Evolutionary conservation across 2,113 vertebrate species (phyloP), one percentile per base, ranked within the genome.

Genomic region (Nicator chloris): DNA sequence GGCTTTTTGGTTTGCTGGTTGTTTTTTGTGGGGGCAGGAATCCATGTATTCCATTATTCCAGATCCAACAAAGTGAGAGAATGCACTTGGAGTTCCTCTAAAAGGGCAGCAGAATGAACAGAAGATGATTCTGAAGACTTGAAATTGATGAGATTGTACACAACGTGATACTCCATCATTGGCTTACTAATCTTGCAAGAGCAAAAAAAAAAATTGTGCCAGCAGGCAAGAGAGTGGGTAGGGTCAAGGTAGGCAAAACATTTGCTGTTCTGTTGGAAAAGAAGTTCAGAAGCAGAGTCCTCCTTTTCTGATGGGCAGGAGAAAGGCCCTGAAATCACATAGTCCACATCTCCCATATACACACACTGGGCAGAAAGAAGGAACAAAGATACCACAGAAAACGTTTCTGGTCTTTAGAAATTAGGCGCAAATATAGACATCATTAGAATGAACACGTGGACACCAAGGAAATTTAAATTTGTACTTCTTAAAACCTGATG

Each of bases 21-120:
- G 23, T 11, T 68, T 64, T 22, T 37, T 50, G 7, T 7, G 17
- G 28, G 3, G 12, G 16, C n/a, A n/a, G n/a, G n/a, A n/a, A n/a
- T n/a, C n/a, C n/a, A n/a, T n/a, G n/a, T n/a, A n/a, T n/a, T n/a
- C n/a, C n/a, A n/a, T n/a, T n/a, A n/a, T n/a, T n/a, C n/a, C n/a
- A n/a, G 35, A 54, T 19, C 8, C 7, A 40, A 40, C 22, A 49
- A 26, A 91, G 56, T 21, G 5, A 40, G 5, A 85, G 24, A 33
- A 56, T 18, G 7, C 66, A 10, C 45, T 10, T 37, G 10, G 23
- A 80, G 19, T 4, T 73, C 37, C 39, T 63, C 47, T 47, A 69
- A 66, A 73, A 44, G 11, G 3, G 24, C 22, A 7, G 26, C 40
- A 78, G 31, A 88, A 78, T 0, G 0, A 1, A 0, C 19, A 39